phyloP scores from a whole-genome alignment of 1,140 invertebrate genomes.

The Leptinotarsa undecemlineata region DNA sequence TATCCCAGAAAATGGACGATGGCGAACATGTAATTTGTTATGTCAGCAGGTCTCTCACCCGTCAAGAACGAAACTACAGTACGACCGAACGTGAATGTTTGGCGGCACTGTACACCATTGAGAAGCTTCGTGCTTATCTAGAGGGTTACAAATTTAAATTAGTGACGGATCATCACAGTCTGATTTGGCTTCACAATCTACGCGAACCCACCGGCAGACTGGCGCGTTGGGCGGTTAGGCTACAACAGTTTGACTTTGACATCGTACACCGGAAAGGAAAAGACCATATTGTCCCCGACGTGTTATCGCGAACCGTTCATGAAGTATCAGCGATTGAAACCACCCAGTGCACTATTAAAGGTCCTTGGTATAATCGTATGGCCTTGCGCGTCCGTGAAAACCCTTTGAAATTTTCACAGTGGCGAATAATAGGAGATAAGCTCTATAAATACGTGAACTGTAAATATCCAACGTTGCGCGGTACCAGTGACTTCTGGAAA shows the following conservation, averaged over 20 bases:
- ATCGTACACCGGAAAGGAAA: constrained; percentile 49
- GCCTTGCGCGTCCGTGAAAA: constrained; percentile 25
- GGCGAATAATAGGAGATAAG: constrained; percentile 16
- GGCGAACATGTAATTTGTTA: constrained; percentile 17
- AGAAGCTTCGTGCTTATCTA: constrained; percentile 55
- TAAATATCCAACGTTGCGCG: background rate
- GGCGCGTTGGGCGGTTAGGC: constrained; percentile 51
- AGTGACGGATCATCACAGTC: constrained; percentile 56
- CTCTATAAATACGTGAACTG: constrained; percentile 13
- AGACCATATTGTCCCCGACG: constrained; percentile 42
- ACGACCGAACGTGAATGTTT: constrained; percentile 58
- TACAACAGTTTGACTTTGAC: constrained; percentile 52
- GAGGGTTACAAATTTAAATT: constrained; percentile 55
- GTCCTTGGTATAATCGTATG: background rate
- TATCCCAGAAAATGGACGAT: background rate
- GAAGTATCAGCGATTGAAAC: background rate
- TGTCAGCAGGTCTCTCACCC: constrained; percentile 7
- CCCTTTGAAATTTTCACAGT: constrained; percentile 23
- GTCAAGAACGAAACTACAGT: constrained; percentile 55
- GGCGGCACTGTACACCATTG: constrained; percentile 54
- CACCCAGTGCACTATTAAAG: constrained; percentile 24
- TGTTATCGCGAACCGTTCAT: constrained; percentile 20
- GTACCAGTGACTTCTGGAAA: background rate
- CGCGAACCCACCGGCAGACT: constrained; percentile 54
- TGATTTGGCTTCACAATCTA: constrained; percentile 56